Evolutionary conservation across 2,888 invertebrate species (phyloP).

Genomic region (Eristalis intricaria): DNA sequence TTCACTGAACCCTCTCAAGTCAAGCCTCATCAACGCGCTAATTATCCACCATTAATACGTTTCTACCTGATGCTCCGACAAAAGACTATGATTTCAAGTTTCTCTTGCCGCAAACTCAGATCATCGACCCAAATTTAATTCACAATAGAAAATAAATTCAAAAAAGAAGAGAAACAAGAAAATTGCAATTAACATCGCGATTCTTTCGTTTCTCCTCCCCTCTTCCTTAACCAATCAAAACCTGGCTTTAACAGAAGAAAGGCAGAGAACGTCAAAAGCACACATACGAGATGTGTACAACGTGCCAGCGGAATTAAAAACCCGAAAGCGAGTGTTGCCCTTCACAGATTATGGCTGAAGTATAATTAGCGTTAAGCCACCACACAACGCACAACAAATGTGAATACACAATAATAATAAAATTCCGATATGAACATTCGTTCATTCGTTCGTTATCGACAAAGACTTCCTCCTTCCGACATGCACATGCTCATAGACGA

Average conservation of each 20-base stretch:
- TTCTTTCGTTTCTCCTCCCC: not conserved
- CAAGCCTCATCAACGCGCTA: not conserved
- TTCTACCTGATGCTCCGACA: not conserved
- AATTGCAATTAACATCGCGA: slow-evolving; percentile 18
- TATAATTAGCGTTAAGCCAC: not conserved
- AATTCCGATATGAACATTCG: not conserved
- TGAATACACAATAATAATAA: not conserved
- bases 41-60: not conserved
- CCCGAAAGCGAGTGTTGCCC: not conserved
- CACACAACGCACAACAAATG: not conserved
- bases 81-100: not conserved
- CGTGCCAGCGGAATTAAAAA: not conserved
- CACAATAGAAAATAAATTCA: slow-evolving; percentile 20
- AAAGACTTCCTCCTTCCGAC: slow-evolving; percentile 9
- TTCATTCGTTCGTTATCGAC: not conserved
- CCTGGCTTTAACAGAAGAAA: not conserved
- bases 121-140: slow-evolving; percentile 29
- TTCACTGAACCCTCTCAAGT: not conserved
- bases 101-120: not conserved
- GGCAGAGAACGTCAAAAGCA: not conserved
- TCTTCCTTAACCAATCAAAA: not conserved
- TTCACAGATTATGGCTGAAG: slow-evolving; percentile 4
- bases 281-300: not conserved
- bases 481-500: not conserved
- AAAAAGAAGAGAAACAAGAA: slow-evolving; percentile 5